These are phyloP conservation scores for Myoxocephalus aenaeus DNA, from an alignment of 2,797 vertebrate genomes.

Conservation along the genomic window DNA sequence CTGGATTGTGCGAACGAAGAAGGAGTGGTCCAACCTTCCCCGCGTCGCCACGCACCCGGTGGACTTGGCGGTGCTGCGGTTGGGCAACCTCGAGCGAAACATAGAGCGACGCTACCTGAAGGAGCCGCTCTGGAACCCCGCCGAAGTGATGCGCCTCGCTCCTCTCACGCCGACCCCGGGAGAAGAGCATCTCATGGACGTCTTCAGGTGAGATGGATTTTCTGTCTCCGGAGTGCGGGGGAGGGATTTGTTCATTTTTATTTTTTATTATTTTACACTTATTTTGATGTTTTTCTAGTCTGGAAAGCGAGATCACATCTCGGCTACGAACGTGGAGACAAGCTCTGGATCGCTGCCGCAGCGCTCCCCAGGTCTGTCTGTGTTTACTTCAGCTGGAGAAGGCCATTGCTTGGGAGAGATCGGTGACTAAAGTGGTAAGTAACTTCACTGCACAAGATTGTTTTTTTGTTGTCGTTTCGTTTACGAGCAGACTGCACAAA, in stretches of 20 bases:
- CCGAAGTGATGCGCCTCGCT: slow-evolving; percentile 91
- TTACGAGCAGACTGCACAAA: neutral
- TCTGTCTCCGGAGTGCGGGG: neutral
- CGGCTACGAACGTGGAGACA: slow-evolving; percentile 93
- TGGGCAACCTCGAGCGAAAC: slow-evolving; percentile 93
- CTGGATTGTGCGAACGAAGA: slow-evolving; percentile 89
- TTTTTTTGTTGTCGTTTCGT: neutral
- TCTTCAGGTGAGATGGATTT: slow-evolving; percentile 70
- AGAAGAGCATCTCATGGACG: slow-evolving; percentile 82
- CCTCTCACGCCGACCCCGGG: slow-evolving; percentile 80
- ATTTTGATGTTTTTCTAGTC: slow-evolving; percentile 58
- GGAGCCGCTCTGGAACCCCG: slow-evolving; percentile 93
- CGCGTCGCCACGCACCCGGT: slow-evolving; percentile 90
- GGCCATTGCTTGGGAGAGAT: slow-evolving; percentile 97
- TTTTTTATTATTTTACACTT: neutral
- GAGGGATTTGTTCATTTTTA: neutral
- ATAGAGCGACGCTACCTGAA: slow-evolving; percentile 94
- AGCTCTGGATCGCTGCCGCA: slow-evolving; percentile 92
- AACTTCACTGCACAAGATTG: neutral
- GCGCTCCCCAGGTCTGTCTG: slow-evolving; percentile 91
- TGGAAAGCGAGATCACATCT: slow-evolving; percentile 93
- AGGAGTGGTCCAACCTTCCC: slow-evolving; percentile 87
- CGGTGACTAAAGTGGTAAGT: slow-evolving; percentile 94
- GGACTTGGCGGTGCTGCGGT: slow-evolving; percentile 90
- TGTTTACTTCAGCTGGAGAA: slow-evolving; percentile 93